Conservation (phyloP, 2,888 invertebrate species). For the Drepanosiphum platanoidis region DNA sequence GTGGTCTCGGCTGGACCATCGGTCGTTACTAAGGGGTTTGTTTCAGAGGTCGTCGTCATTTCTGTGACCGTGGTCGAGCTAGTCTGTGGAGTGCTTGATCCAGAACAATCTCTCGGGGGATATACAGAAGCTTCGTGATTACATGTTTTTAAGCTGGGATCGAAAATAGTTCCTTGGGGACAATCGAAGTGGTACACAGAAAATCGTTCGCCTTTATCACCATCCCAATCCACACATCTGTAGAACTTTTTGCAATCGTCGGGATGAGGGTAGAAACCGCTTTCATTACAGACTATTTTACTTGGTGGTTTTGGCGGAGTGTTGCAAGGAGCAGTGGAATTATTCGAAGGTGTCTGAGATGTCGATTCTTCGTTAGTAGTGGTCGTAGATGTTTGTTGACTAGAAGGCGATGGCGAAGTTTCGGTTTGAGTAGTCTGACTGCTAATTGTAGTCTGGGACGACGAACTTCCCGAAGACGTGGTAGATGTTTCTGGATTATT, state of each 20-base stretch:
- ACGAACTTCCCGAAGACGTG: conserved; percentile 9
- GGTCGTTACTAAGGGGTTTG: conserved; percentile 61
- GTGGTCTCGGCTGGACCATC: conserved; percentile 64
- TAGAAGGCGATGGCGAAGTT: conserved; percentile 61
- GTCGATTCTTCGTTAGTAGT: conserved; percentile 63
- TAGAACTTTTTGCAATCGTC: conserved; percentile 80
- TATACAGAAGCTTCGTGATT: conserved; percentile 76
- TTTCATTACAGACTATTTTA: conserved; percentile 70
- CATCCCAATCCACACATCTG: conserved; percentile 77
- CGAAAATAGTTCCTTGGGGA: conserved; percentile 78
- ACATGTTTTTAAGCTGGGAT: conserved; percentile 75
- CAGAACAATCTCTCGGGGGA: conserved; percentile 68
- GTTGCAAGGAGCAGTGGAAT: conserved; percentile 46
- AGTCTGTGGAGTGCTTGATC: conserved; percentile 16
- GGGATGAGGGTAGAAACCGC: conserved; percentile 78
- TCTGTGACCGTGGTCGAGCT: conserved; percentile 20
- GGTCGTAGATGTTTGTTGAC: conserved; percentile 58
- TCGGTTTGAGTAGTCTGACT: conserved; percentile 61
- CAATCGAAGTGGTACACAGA: conserved; percentile 77
- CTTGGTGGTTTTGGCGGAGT: conserved; percentile 63
- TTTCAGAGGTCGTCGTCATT: conserved; percentile 31
- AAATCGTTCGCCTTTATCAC: conserved; percentile 70
- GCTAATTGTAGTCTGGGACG: conserved; percentile 24
- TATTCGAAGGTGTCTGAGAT: conserved; percentile 58
- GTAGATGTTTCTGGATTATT: conserved; percentile 39